Evolutionary conservation across 2,113 vertebrate genomes (phyloP).

Genomic region (Progne subis): DNA sequence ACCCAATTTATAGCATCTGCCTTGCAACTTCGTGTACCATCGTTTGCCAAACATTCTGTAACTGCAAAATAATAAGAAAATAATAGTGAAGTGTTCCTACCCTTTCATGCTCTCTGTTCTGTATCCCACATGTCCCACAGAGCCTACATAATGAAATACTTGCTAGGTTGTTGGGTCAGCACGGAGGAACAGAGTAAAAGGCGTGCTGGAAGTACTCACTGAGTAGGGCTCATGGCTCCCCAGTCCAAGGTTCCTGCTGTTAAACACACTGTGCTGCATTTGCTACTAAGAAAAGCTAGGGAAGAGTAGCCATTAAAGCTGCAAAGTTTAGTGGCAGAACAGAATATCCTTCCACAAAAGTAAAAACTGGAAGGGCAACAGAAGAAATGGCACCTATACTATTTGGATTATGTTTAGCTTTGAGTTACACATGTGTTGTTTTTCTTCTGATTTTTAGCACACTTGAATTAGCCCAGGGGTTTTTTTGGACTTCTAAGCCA

Average conservation of each 20-base stretch:
- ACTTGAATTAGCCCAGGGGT: neutral
- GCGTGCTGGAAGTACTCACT: neutral
- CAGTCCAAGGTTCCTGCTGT: conserved; percentile 4
- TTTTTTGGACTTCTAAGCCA: neutral
- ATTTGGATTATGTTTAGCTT: neutral
- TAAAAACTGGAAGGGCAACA: neutral
- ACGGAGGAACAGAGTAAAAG: neutral
- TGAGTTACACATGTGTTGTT: neutral
- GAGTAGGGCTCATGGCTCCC: neutral
- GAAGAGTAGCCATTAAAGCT: neutral
- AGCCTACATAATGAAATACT: conserved; percentile 49
- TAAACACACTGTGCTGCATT: neutral
- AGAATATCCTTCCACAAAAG: neutral
- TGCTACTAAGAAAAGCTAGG: neutral
- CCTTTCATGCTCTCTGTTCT: conserved; percentile 21
- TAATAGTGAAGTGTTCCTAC: conserved; percentile 29
- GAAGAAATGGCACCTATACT: neutral
- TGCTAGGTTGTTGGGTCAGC: conserved; percentile 53
- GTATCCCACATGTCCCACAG: conserved; percentile 41
- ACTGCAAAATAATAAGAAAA: conserved; percentile 55
- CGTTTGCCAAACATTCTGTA: conserved; percentile 29
- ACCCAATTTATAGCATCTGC: conserved; percentile 59
- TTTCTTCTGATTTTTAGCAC: neutral
- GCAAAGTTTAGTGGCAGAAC: neutral
- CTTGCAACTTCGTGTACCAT: neutral